Conservation (phyloP, 92 coral and sea anemone genomes). For the Hydrozoanthus gracilis region DNA sequence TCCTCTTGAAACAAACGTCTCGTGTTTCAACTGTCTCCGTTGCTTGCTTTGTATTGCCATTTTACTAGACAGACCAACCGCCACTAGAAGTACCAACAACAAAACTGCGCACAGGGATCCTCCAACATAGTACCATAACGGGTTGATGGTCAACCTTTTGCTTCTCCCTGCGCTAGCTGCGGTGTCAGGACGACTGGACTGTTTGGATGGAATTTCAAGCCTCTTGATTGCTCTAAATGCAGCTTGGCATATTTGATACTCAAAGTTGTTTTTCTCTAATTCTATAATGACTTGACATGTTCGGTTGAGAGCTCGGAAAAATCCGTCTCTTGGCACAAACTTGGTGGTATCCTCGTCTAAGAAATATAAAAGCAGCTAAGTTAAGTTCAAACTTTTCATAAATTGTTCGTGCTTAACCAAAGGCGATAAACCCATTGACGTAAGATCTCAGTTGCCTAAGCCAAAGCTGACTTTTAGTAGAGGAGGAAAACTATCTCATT, state of each 20-base stretch:
- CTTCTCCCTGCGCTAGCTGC: background rate
- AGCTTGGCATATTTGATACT: conserved; percentile 12
- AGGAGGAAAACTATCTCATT: too few relatives aligned
- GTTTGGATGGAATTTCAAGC: conserved; percentile 25
- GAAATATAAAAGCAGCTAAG: background rate
- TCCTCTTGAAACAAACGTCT: background rate
- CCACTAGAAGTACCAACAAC: conserved; percentile 3
- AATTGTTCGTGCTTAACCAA: too few relatives aligned
- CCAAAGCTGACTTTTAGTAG: too few relatives aligned
- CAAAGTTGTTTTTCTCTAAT: background rate
- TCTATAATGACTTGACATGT: background rate
- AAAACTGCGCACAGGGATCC: conserved; percentile 25
- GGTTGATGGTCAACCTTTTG: background rate
- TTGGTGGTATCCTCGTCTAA: background rate
- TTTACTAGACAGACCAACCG: background rate
- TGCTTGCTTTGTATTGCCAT: conserved; percentile 3
- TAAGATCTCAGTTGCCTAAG: too few relatives aligned
- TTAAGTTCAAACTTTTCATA: background rate
- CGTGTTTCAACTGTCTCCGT: background rate
- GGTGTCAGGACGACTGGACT: background rate
- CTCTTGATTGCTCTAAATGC: background rate
- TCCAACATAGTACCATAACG: conserved; percentile 16
- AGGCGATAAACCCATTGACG: too few relatives aligned
- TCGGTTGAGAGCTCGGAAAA: conserved; percentile 43
- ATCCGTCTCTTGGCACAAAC: conserved; percentile 34